Percentiles rank a stretch among this genome's conserved stretches.
These are phyloP conservation scores for Ypsolopha sequella DNA, from an alignment of 2,888 invertebrate species.

Conservation along the genomic window DNA sequence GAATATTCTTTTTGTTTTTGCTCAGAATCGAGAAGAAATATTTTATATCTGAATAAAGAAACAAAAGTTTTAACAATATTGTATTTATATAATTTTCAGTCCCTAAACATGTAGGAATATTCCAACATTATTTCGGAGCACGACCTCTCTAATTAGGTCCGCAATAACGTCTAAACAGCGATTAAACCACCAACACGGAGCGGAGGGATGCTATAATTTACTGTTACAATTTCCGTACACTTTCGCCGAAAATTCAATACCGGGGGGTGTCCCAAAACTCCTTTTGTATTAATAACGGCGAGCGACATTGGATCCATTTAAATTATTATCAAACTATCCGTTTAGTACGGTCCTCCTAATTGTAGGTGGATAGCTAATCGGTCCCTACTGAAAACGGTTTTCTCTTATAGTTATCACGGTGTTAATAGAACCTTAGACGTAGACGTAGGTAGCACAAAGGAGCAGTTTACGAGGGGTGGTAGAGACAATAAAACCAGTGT, in stretches of 20 bases:
- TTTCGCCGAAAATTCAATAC: slow-evolving; percentile 48
- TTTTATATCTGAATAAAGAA: background rate
- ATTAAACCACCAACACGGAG: slow-evolving; percentile 21
- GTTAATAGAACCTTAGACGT: slow-evolving; percentile 59
- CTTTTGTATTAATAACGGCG: slow-evolving; percentile 42
- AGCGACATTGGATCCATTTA: slow-evolving; percentile 45
- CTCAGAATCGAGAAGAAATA: background rate
- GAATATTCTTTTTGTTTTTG: background rate
- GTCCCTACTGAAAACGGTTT: slow-evolving; percentile 21
- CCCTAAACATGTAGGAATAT: background rate
- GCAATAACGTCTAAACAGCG: slow-evolving; percentile 39
- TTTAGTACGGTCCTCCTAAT: slow-evolving; percentile 36
- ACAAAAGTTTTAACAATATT: no score
- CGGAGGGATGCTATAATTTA: slow-evolving; percentile 48
- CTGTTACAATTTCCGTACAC: slow-evolving; percentile 37
- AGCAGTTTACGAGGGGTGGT: slow-evolving; percentile 47
- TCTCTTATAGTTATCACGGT: slow-evolving; percentile 52
- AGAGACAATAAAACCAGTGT: slow-evolving; percentile 62
- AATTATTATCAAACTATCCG: slow-evolving; percentile 56
- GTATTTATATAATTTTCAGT: background rate
- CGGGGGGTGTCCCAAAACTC: slow-evolving; percentile 31
- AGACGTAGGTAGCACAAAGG: slow-evolving; percentile 55
- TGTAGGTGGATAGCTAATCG: slow-evolving; percentile 33
- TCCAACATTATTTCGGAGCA: background rate
- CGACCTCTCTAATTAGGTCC: slow-evolving; percentile 34